These are phyloP conservation scores for Laticauda colubrina DNA, from an alignment of 2,113 vertebrate genomes.

Conservation along the genomic window DNA sequence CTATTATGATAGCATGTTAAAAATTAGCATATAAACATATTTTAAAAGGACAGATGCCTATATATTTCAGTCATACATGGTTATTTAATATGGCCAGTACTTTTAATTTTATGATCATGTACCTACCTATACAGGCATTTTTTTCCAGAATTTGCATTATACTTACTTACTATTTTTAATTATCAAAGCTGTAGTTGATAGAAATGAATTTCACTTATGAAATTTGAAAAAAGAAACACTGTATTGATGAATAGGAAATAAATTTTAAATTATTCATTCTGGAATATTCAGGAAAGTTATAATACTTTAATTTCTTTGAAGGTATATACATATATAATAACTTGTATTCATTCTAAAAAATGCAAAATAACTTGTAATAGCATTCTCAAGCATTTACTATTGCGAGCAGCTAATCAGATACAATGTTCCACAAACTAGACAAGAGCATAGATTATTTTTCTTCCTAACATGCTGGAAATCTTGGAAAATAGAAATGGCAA, in stretches of 20 bases:
- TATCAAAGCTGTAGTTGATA: background rate
- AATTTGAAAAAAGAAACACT: background rate
- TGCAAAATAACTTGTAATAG: background rate
- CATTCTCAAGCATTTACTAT: background rate
- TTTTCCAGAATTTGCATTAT: background rate
- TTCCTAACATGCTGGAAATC: background rate
- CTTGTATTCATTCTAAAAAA: background rate
- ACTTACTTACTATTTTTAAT: background rate
- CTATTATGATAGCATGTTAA: slow-evolving; percentile 48
- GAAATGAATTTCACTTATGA: background rate
- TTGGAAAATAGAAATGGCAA: background rate
- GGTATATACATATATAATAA: background rate
- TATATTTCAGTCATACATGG: background rate
- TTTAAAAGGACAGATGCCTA: background rate
- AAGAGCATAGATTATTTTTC: background rate
- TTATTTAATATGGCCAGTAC: background rate
- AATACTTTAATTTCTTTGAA: background rate
- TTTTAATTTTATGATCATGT: background rate
- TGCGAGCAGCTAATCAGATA: background rate
- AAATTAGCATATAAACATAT: slow-evolving; percentile 17
- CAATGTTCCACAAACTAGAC: background rate
- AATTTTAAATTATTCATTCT: background rate
- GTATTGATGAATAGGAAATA: background rate
- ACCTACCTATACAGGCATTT: background rate
- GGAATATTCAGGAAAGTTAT: background rate